Evolutionary conservation across 2,888 invertebrate genomes (phyloP).

Genomic region (Eupithecia abbreviata): DNA sequence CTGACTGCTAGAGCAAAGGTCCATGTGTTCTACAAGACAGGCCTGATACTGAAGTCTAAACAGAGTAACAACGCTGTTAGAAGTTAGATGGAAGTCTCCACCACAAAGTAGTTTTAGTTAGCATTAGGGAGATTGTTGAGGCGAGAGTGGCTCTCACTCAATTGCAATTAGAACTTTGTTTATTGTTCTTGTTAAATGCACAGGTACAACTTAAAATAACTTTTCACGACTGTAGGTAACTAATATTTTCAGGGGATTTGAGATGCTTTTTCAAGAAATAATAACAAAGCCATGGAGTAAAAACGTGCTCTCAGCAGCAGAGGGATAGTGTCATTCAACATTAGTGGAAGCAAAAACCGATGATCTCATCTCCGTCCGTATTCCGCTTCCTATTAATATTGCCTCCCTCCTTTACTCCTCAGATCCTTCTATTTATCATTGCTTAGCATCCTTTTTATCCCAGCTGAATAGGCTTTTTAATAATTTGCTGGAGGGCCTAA

Average conservation of each 20-base stretch:
- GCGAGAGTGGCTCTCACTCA: not conserved
- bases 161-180: not conserved
- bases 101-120: not conserved
- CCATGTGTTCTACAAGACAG: not conserved
- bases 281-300: no score
- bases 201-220: not conserved
- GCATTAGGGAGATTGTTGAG: not conserved
- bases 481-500: no score
- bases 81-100: not conserved
- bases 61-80: not conserved
- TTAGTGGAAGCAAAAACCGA: no score
- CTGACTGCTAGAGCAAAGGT: not conserved
- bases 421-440: no score
- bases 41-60: not conserved
- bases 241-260: not conserved
- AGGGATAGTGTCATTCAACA: no score
- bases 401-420: no score
- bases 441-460: no score
- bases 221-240: not conserved
- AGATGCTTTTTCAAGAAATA: no score
- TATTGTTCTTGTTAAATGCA: not conserved
- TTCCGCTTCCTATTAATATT: no score
- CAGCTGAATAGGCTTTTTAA: no score
- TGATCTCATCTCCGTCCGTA: no score
- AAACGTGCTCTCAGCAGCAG: no score